Evolutionary conservation across 2,888 invertebrate genomes (phyloP), one percentile per base, ranked within the genome.

Genomic region (Caenorhabditis auriculariae): DNA sequence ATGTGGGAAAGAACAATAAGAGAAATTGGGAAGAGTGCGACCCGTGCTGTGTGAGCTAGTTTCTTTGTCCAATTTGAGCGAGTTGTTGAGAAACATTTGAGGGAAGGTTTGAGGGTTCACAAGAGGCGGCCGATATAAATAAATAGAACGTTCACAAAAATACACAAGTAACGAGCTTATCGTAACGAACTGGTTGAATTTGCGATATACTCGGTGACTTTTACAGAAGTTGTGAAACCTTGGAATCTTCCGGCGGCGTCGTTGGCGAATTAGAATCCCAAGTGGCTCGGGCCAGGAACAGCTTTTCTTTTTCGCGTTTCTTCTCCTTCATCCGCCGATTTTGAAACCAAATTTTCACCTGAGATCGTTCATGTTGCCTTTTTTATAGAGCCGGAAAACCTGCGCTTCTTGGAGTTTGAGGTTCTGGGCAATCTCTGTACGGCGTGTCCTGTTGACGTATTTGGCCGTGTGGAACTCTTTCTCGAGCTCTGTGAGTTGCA

Each of bases 401-500:
- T 96, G 95, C 1, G 95, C 94, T 83, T 96, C 96, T 84, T 95
- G 96, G 50, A 98, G 88, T 81, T 93, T 92, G 53, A 98, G 85
- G 3, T 93, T 90, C 2, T 92, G 91, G 0, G 98, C 98, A 73
- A 98, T 98, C 85, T 98, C 98, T 82, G 96, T 95, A 77, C 98
- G 87, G 71, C 96, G 86, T 37, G 94, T 95, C 74, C 96, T 86
- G 37, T 96, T 98, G 80, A 98, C 88, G 86, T 98, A 98, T 85
- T 94, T 95, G 86, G 95, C 95, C 85, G 94, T 96, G 84, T 96
- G 96, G 85, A 96, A 98, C 84, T 98, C 96, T 83, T 98, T 98
- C 83, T 98, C 98, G 71, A 98, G 87, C 84, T 98, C 98, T 2
- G 96, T 98, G 67, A 98, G 88, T 83, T 98, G 98, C 84, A 96